phyloP scores from a whole-genome alignment of 2,797 vertebrate species.

The Danio jaintianensis region DNA sequence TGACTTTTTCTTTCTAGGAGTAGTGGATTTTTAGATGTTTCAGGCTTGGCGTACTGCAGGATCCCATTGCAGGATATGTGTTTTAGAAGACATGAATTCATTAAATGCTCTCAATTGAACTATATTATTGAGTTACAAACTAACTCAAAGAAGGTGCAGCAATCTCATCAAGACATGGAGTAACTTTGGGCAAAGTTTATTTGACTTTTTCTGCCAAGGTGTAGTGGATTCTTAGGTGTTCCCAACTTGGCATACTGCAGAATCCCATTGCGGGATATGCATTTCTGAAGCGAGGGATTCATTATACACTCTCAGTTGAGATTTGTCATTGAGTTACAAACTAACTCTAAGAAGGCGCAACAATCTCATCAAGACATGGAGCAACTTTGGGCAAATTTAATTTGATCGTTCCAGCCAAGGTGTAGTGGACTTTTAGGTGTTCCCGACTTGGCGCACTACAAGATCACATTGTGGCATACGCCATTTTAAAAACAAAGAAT shows the following conservation, averaged over 20 bases:
- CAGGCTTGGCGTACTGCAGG: background rate
- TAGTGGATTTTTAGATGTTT: background rate
- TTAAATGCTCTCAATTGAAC: too few species aligned
- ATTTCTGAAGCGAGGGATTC: too few species aligned
- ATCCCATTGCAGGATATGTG: background rate
- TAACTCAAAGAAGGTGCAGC: background rate
- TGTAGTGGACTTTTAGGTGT: background rate
- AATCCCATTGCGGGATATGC: background rate
- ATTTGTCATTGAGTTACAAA: too few species aligned
- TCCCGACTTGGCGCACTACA: background rate
- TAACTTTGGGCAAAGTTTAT: too few species aligned
- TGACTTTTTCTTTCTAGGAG: too few species aligned
- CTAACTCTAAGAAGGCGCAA: background rate
- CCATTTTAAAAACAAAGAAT: too few species aligned
- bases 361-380: background rate
- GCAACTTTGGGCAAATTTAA: too few species aligned
- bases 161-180: background rate
- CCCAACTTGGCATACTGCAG: background rate
- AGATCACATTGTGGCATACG: background rate
- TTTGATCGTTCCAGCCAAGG: too few species aligned
- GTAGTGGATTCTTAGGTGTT: background rate
- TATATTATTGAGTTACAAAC: too few species aligned
- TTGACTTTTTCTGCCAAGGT: too few species aligned
- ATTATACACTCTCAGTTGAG: too few species aligned
- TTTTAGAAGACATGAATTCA: conserved; percentile 10